These are phyloP conservation scores for Cardinalis cardinalis DNA, from an alignment of 2,113 vertebrate genomes.

Conservation along the genomic window DNA sequence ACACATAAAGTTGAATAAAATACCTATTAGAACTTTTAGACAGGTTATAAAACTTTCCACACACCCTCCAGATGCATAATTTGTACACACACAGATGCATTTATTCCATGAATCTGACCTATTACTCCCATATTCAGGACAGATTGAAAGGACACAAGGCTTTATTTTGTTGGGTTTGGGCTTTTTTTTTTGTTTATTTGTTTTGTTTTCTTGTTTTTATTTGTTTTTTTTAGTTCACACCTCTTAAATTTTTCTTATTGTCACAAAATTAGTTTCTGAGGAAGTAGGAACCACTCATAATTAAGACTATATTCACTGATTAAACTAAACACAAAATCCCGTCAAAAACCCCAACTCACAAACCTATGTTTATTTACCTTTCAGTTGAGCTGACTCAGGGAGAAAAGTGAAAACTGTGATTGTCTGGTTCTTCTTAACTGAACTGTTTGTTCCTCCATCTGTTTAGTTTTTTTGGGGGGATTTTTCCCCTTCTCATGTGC, in stretches of 20 bases:
- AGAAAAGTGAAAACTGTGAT: background rate
- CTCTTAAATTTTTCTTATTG: background rate
- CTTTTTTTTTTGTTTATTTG: no score
- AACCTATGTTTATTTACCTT: background rate
- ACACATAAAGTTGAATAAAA: background rate
- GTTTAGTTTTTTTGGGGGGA: fast-evolving
- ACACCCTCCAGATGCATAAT: background rate
- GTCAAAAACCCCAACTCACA: background rate
- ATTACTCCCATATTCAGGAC: background rate
- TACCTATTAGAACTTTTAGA: background rate
- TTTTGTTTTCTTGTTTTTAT: fast-evolving
- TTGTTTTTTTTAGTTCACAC: background rate
- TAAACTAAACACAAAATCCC: background rate
- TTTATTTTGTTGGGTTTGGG: background rate
- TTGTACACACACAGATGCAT: fast-evolving
- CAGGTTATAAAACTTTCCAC: background rate
- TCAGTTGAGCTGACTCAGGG: background rate
- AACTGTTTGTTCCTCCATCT: background rate
- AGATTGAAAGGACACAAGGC: background rate
- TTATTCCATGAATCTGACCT: background rate
- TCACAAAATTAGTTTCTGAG: background rate
- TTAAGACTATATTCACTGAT: background rate
- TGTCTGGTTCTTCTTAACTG: background rate
- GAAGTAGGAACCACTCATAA: background rate
- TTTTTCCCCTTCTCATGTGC: fast-evolving